Base-by-base conservation (phyloP, 92 coral and sea anemone species). In the Bergia sp. region DNA sequence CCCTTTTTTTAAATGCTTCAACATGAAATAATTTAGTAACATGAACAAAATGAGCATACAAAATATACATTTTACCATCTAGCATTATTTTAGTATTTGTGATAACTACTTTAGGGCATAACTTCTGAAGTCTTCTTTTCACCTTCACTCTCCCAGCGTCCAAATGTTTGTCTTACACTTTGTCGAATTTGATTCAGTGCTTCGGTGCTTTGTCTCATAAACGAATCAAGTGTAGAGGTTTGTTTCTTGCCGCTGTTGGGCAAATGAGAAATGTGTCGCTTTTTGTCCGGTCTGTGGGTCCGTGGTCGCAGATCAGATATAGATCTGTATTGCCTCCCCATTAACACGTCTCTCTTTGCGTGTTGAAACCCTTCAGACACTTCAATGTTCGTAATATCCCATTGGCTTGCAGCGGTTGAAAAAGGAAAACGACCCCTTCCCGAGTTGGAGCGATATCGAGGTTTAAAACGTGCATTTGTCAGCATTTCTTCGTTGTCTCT, bases 151-250 rank as follows among this genome's bases (percentile, higher is more conserved):
- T 92, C 93, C 85, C 89, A 69, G 73, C 66, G 11, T 11, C 93
- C 94, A 36, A 95, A 74, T 79, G 86, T 95, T 82, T 92, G 91
- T 64, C 96, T 75, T n/a, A 95, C 96, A 41, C 92, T 95, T 64
- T 85, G 81, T 36, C 98, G 91, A 78, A 95, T 95, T 66, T 92
- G 93, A 36, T 95, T 93, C 58, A 95, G 91, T 10, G 96, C 98
- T 23, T 95, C 98, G 0, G 98, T 92, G 73, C 98, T 95, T 76
- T 93, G 98, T 1, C 95, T 91, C 95, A 95, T 90, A 40, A 95
- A 95, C 76, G 90, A 93, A 82, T 95, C 94, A 7, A 95, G 39
- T 43, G 86, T 82, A 12, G 96, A 91, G 44, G 89, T 36, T 29
- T 89, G 84, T 36, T 86, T 89, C 29, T 90, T 89, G 49, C 89